A percentile compares a stretch with the other conserved stretches of the same genome.
These are phyloP conservation scores for Hypolimnas misippus DNA, from an alignment of 2,888 invertebrate species.

Conservation along the genomic window DNA sequence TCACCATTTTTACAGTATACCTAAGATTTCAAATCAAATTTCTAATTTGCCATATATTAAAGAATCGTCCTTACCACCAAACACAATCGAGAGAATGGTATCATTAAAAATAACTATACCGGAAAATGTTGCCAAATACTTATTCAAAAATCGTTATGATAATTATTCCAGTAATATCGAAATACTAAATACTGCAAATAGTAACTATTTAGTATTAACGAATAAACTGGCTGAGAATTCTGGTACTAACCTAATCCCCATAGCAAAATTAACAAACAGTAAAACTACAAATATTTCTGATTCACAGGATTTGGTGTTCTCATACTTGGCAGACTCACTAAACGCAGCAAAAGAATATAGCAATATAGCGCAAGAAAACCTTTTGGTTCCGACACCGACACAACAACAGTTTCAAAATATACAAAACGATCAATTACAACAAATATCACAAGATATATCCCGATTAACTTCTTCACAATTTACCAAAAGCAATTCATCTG, in stretches of 20 bases:
- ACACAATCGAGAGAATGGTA: constrained; percentile 76
- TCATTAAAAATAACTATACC: constrained; percentile 78
- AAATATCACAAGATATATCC: constrained; percentile 54
- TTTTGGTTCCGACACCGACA: constrained; percentile 52
- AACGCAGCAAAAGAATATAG: constrained; percentile 74
- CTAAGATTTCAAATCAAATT: constrained; percentile 55
- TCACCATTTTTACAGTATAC: constrained; percentile 47
- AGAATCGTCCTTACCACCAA: constrained; percentile 59
- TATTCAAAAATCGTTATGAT: constrained; percentile 65
- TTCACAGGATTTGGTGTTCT: constrained; percentile 80
- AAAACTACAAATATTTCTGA: constrained; percentile 71
- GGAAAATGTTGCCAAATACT: constrained; percentile 69
- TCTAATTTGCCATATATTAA: constrained; percentile 68
- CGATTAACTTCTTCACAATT: constrained; percentile 72
- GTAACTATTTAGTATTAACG: constrained; percentile 72
- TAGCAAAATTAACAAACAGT: constrained; percentile 67
- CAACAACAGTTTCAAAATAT: constrained; percentile 59
- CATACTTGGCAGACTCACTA: constrained; percentile 74
- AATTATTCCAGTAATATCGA: constrained; percentile 68
- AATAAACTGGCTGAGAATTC: constrained; percentile 57
- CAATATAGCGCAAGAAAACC: constrained; percentile 65
- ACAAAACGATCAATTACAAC: constrained; percentile 56
- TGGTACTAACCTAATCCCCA: constrained; percentile 61
- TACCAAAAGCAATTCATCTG: constrained; percentile 46
- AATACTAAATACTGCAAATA: constrained; percentile 75